Percentiles rank a stretch among this genome's conserved stretches.
Evolutionary conservation across 2,797 vertebrate genomes (phyloP).

Genomic region (Notamacropus eugenii): DNA sequence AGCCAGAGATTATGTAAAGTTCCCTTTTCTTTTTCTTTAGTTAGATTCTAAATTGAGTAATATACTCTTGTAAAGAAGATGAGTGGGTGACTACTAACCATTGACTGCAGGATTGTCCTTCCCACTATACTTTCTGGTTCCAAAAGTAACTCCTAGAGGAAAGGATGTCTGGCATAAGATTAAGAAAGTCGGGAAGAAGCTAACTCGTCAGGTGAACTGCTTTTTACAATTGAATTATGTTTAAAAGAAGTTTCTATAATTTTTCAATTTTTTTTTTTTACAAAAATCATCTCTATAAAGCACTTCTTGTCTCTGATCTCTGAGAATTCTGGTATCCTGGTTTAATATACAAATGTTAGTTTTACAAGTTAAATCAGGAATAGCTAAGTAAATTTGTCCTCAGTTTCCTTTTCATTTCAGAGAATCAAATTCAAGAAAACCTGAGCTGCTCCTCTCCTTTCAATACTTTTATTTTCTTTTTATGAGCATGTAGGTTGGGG

Average conservation of each 20-base stretch:
- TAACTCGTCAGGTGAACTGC: too few species aligned
- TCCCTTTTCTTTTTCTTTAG: too few species aligned
- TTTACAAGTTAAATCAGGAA: neutral
- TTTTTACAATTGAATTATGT: too few species aligned
- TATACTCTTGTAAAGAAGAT: too few species aligned
- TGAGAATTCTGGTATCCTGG: neutral
- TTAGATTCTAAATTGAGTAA: too few species aligned
- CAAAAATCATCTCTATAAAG: neutral
- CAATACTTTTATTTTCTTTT: conserved; percentile 45
- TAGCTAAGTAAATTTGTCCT: neutral
- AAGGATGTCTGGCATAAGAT: too few species aligned
- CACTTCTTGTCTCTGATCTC: neutral
- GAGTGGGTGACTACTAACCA: too few species aligned
- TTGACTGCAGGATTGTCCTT: too few species aligned
- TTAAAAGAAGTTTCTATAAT: neutral
- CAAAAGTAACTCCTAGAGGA: too few species aligned
- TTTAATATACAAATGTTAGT: neutral
- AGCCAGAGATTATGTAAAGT: too few species aligned
- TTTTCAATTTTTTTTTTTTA: neutral
- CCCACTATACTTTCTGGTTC: too few species aligned
- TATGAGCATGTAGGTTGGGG: neutral
- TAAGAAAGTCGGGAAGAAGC: too few species aligned
- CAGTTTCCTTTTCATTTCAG: neutral
- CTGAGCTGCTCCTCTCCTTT: neutral
- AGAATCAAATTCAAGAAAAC: neutral